These are phyloP conservation scores for Hypotaenidia okinawae DNA, from an alignment of 2,797 vertebrate genomes.

Conservation along the genomic window DNA sequence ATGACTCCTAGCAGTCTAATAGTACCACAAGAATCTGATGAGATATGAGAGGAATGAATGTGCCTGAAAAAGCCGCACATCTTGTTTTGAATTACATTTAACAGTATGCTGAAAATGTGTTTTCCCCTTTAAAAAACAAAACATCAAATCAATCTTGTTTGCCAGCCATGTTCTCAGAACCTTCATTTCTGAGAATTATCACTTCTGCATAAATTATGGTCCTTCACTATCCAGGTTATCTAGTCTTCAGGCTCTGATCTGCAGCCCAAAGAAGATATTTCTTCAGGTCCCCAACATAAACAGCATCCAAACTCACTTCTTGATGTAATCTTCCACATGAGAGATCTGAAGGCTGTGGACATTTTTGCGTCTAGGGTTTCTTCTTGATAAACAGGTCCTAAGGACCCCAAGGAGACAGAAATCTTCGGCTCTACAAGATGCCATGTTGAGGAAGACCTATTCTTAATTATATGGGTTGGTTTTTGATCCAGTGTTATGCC, in stretches of 20 bases:
- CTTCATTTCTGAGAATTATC: not conserved
- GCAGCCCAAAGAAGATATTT: not conserved
- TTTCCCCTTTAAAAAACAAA: not conserved
- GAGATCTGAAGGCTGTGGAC: not conserved
- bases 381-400: not conserved
- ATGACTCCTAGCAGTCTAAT: not conserved
- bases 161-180: not conserved
- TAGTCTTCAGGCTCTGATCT: not conserved
- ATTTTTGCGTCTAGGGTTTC: not conserved
- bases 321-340: not conserved
- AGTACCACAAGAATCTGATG: not conserved
- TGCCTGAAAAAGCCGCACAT: not conserved
- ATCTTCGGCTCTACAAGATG: not conserved
- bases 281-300: not conserved
- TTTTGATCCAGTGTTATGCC: not conserved
- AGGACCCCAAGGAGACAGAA: not conserved
- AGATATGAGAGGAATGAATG: not conserved
- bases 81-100: not conserved
- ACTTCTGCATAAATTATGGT: not conserved
- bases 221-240: not conserved
- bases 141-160: not conserved
- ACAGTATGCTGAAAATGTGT: not conserved
- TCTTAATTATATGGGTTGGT: not conserved
- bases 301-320: not conserved
- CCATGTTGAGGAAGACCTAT: not conserved